Evolutionary conservation across 1,140 invertebrate species (phyloP), one percentile per base, ranked within the genome.

Genomic region (Habropoda laboriosa): DNA sequence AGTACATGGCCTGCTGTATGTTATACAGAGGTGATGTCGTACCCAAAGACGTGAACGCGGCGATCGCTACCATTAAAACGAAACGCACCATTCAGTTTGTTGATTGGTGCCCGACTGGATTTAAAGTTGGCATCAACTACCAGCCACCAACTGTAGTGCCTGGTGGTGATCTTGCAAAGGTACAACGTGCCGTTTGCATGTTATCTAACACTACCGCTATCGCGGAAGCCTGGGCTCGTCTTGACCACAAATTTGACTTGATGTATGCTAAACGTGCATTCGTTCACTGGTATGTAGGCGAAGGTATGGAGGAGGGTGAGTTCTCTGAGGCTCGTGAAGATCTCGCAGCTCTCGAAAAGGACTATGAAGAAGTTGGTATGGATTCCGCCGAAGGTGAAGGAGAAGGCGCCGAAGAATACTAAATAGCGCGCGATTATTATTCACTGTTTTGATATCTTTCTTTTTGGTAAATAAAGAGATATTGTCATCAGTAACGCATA

Each of bases 51-150:
- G 85, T 86, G 10, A 86, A 86, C 58, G 85, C 85, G 2, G 85
- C 85, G 0, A 86, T 86, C 21, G 85, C 85, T 4, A 86, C 85
- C 32, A 86, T 86, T 12, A 86, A 86, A 60, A 86, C 85, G 0
- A 86, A 86, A 45, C 80, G 85, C 12, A 86, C 85, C 16, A 86
- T 86, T 58, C 85, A 86, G 8, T 96, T 96, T 78, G 96, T 96
- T 6, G 95, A 96, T 83, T 96, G 95, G 95, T 96, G 95, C 88
- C 95, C 95, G 6, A 95, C 95, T 40, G 95, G 95, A 12, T 96
- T 96, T 86, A 96, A 96, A 91, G 96, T 86, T 55, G 85, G 85
- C 40, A 86, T 86, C 7, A 86, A 86, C 35, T 86, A 86, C 35
- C 85, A 86, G 51, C 85, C 85, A 3, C 85, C 85, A 6, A 86